Base-by-base conservation (phyloP, 2,113 vertebrate species). In the Stegastes partitus region DNA sequence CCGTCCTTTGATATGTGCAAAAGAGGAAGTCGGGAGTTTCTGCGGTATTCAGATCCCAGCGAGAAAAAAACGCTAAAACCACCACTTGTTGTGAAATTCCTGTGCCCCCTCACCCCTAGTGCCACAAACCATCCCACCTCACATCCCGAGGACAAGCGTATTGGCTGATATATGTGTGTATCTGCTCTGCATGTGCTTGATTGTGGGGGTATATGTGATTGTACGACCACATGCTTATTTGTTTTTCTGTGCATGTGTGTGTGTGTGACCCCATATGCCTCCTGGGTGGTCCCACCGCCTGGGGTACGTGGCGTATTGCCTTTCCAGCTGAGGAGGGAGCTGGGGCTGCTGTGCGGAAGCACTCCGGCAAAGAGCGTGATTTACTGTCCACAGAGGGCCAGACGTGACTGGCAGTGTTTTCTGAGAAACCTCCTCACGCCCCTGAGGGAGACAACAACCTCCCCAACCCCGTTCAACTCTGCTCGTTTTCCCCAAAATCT, bases 211-310 rank as follows among this genome's bases (percentile, higher is more conserved):
- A 23, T 54, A 34, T 42, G 79, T 73, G 82, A 69, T 71, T 70
- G 64, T 22, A 45, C 3, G 18, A 76, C 71, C 74, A 61, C 61
- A 55, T 56, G 70, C 68, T 76, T 81, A 65, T 79, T 86, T 87
- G 78, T 87, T 75, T 89, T 75, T 58, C 45, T 65, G 68, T 77
- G 45, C 42, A 54, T 67, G 64, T 64, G 51, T 70, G 50, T 74
- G 64, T 76, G 53, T 81, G 73, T 54, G 64, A 42, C 87, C 83
- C 82, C 69, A 4, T 28, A 18, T 25, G 82, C 68, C 89, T 91
- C 82, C 71, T 93, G 92, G 91, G 93, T 93, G 92, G 92, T 92
- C 92, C 75, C 53, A 0, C 76, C 14, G 50, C 68, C 74, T 22
- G 57, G 64, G 76, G 77, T 77, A 73, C 61, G 73, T 73, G 86